These are phyloP conservation scores for Agrochola lychnidis DNA, from an alignment of 2,888 invertebrate genomes.

Conservation along the genomic window DNA sequence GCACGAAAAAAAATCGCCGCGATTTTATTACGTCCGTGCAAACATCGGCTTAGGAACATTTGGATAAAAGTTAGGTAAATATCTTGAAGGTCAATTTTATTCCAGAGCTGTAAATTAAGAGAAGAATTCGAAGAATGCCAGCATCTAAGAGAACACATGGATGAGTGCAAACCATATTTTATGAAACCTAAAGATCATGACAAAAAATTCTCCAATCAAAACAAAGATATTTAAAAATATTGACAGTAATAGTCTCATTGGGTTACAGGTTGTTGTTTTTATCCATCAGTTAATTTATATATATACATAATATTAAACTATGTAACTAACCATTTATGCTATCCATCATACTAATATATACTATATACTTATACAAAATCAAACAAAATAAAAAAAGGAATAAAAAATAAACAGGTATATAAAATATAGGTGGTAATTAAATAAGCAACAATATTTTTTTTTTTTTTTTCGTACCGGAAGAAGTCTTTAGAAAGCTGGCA, in stretches of 20 bases:
- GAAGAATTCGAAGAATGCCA: conserved; percentile 73
- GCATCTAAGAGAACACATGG: conserved; percentile 73
- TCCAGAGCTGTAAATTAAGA: conserved; percentile 80
- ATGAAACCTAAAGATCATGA: neutral
- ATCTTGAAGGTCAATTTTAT: conserved; percentile 56
- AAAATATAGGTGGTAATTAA: too few species aligned
- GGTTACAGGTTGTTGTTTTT: neutral
- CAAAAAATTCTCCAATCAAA: neutral
- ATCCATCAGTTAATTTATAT: neutral
- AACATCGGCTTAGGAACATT: too few species aligned
- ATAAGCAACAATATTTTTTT: too few species aligned
- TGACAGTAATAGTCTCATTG: neutral
- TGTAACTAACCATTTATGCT: neutral
- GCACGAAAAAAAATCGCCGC: too few species aligned
- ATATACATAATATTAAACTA: neutral
- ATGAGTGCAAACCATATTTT: conserved; percentile 31
- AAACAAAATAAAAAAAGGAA: neutral
- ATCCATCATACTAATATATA: neutral
- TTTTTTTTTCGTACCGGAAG: too few species aligned
- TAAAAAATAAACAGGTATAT: too few species aligned
- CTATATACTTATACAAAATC: neutral
- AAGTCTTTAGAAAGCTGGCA: too few species aligned
- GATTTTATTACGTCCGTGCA: too few species aligned
- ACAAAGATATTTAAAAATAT: neutral
- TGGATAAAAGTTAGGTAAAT: neutral